Conservation (phyloP, 2,888 invertebrate genomes). For the Pseudoips prasinana region DNA sequence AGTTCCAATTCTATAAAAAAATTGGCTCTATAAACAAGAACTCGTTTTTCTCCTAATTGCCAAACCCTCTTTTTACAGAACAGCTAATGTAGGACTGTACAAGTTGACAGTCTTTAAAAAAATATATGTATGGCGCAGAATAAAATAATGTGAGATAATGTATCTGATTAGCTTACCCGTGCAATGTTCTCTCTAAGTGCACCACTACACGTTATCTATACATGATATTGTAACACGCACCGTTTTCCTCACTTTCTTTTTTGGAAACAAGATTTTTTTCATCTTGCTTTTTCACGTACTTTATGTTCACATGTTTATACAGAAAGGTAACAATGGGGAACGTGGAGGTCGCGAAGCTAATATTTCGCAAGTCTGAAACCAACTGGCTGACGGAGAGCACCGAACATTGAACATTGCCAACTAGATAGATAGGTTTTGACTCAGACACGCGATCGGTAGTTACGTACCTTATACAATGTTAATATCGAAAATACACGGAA, state of each 20-base stretch:
- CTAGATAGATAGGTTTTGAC: slow-evolving; percentile 71
- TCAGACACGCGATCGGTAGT: slow-evolving; percentile 67
- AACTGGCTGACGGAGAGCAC: slow-evolving; percentile 59
- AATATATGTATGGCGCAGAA: slow-evolving; percentile 1
- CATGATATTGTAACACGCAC: slow-evolving; percentile 53
- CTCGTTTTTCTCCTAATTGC: too few relatives aligned
- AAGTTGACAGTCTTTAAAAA: too few relatives aligned
- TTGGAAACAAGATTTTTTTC: slow-evolving; percentile 58
- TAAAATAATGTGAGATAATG: slow-evolving; percentile 22
- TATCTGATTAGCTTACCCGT: slow-evolving; percentile 41
- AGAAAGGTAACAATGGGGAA: slow-evolving; percentile 24
- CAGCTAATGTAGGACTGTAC: too few relatives aligned
- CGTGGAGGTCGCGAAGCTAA: slow-evolving; percentile 46
- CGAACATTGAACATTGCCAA: slow-evolving; percentile 62
- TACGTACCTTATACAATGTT: slow-evolving; percentile 44
- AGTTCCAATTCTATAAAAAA: too few relatives aligned
- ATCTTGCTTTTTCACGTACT: slow-evolving; percentile 33
- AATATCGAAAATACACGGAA: slow-evolving; percentile 52
- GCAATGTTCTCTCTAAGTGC: slow-evolving; percentile 46
- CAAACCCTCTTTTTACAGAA: too few relatives aligned
- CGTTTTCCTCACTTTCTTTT: slow-evolving; percentile 65
- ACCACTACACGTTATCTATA: slow-evolving; percentile 48
- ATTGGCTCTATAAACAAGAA: too few relatives aligned
- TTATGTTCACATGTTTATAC: slow-evolving; percentile 21
- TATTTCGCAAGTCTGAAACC: slow-evolving; percentile 67